Percentiles rank a stretch among this genome's conserved stretches.
These are phyloP conservation scores for Drosophila cardini DNA, from an alignment of 1,140 invertebrate genomes.

Conservation along the genomic window DNA sequence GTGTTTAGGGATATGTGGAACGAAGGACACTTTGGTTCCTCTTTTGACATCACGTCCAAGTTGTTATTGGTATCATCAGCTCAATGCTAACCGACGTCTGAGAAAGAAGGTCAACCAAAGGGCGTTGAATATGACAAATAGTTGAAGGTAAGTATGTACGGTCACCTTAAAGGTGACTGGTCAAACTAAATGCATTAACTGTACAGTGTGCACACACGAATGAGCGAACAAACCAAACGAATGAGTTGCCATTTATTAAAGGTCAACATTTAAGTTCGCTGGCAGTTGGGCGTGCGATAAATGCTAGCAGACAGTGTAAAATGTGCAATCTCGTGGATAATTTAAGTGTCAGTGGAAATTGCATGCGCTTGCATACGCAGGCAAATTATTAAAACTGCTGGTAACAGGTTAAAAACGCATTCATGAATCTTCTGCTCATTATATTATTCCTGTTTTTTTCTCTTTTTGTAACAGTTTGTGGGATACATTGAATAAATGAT, in stretches of 20 bases:
- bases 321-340: slow-evolving; percentile 24
- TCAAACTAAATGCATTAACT: background rate
- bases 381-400: background rate
- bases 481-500: slow-evolving; percentile 34
- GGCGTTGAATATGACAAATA: slow-evolving; percentile 17
- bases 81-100: background rate
- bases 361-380: background rate
- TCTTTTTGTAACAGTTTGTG: background rate
- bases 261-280: slow-evolving; percentile 6
- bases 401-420: background rate
- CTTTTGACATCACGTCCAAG: slow-evolving; percentile 76
- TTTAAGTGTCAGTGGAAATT: slow-evolving; percentile 18
- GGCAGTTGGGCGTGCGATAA: slow-evolving; percentile 11
- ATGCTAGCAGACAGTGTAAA: slow-evolving; percentile 44
- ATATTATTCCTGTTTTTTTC: slow-evolving; percentile 6
- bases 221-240: background rate
- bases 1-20: slow-evolving; percentile 27
- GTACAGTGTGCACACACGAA: background rate
- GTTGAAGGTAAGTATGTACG: slow-evolving; percentile 10
- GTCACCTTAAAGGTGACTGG: slow-evolving; percentile 20
- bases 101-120: slow-evolving; percentile 16
- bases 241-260: slow-evolving; percentile 14
- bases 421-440: slow-evolving; percentile 9
- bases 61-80: slow-evolving; percentile 66
- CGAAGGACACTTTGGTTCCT: slow-evolving; percentile 54